Evolutionary conservation across 2,888 invertebrate genomes (phyloP).

Genomic region (Lutraria lutraria): DNA sequence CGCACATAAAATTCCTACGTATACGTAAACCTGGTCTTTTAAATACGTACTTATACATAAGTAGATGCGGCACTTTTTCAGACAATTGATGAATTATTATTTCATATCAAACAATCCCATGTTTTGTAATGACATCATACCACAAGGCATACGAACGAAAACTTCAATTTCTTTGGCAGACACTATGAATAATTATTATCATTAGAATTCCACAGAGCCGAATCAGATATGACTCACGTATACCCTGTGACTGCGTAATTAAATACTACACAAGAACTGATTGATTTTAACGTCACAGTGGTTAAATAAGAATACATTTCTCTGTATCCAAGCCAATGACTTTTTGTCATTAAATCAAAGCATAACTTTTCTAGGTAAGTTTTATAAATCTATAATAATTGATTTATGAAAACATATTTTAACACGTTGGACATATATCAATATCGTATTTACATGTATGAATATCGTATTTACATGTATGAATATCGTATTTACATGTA

Average conservation of each 20-base stretch:
- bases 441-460: no score
- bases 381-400: no score
- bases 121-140: not conserved
- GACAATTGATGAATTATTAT: no score
- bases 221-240: not conserved
- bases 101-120: not conserved
- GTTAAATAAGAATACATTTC: not conserved
- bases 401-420: no score
- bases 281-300: not conserved
- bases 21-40: not conserved
- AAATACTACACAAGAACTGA: not conserved
- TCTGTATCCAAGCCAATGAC: no score
- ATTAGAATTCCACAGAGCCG: not conserved
- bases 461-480: no score
- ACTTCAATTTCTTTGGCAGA: slow-evolving; percentile 8
- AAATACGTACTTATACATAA: not conserved
- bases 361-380: no score
- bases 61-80: not conserved
- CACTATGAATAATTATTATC: not conserved
- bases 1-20: not conserved
- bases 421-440: no score
- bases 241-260: not conserved
- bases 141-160: not conserved
- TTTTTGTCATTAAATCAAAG: no score
- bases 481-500: no score